A percentile compares a stretch with the other conserved stretches of the same genome.
phyloP scores from a whole-genome alignment of 2,113 vertebrate species.

The Microtus montanus region DNA sequence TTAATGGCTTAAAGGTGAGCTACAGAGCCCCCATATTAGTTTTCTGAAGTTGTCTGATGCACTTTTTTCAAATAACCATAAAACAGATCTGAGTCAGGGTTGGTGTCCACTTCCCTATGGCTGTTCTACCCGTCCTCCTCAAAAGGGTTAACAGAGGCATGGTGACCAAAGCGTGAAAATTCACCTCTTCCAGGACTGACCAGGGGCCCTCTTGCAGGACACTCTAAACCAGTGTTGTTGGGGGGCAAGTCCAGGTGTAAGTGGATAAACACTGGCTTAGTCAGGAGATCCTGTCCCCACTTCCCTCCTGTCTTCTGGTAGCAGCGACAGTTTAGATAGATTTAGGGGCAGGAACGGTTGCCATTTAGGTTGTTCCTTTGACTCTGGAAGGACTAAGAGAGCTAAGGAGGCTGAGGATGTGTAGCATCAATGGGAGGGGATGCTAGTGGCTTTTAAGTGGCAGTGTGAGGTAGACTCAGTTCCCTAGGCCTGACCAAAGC shows the following conservation, averaged over 20 bases:
- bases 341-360: not conserved
- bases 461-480: not conserved
- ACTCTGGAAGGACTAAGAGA: not conserved
- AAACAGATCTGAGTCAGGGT: not conserved
- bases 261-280: not conserved
- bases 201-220: accelerated
- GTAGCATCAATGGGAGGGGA: accelerated
- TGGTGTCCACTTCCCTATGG: too few species aligned
- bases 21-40: not conserved
- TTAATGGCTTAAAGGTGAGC: not conserved
- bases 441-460: accelerated
- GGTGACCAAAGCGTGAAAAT: accelerated
- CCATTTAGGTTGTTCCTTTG: not conserved
- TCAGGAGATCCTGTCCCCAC: not conserved
- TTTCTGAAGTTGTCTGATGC: not conserved
- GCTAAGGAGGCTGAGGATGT: not conserved
- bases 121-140: not conserved
- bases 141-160: not conserved
- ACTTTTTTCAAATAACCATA: not conserved
- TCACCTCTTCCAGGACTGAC: not conserved
- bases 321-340: not conserved
- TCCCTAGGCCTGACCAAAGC: not conserved
- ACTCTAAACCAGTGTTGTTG: not conserved
- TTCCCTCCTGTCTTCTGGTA: not conserved
- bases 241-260: not conserved